A percentile compares a stretch with the other conserved stretches of the same genome.
These are phyloP conservation scores for Notolepis coatsorum DNA, from an alignment of 2,797 vertebrate genomes.

Conservation along the genomic window DNA sequence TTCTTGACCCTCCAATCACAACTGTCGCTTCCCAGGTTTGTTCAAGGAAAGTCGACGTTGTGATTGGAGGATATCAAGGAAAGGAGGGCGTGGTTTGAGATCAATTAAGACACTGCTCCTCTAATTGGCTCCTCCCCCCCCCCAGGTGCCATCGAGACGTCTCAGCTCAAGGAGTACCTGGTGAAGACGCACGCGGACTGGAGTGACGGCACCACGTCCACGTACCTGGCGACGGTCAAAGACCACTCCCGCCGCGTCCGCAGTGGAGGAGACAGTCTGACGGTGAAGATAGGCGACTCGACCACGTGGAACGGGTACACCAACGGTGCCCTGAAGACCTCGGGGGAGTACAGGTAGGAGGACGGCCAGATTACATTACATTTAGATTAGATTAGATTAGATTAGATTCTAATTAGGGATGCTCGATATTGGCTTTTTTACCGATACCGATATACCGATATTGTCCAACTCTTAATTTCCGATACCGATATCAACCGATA, in stretches of 20 bases:
- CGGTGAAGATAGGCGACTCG: conserved; percentile 46
- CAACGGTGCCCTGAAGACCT: conserved; percentile 62
- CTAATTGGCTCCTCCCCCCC: not conserved
- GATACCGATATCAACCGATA: no score
- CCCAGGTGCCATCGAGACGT: not conserved
- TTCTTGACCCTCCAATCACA: no score
- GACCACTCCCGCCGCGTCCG: rapidly evolving
- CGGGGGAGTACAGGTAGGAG: conserved; percentile 66
- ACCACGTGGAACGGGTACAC: conserved; percentile 23
- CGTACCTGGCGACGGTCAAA: conserved; percentile 68
- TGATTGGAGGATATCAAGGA: no score
- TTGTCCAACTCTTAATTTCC: no score
- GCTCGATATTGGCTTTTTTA: no score
- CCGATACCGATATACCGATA: no score
- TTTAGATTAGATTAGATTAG: no score
- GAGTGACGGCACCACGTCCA: rapidly evolving
- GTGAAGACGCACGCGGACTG: conserved; percentile 54
- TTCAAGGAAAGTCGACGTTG: no score
- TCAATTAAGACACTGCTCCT: not conserved
- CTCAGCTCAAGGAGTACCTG: conserved; percentile 14
- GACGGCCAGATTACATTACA: not conserved
- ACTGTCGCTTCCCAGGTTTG: no score
- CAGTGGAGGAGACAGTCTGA: rapidly evolving
- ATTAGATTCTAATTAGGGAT: no score
- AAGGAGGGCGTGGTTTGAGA: no score